Conservation (phyloP, 2,113 vertebrate species). For the Malurus elegans region DNA sequence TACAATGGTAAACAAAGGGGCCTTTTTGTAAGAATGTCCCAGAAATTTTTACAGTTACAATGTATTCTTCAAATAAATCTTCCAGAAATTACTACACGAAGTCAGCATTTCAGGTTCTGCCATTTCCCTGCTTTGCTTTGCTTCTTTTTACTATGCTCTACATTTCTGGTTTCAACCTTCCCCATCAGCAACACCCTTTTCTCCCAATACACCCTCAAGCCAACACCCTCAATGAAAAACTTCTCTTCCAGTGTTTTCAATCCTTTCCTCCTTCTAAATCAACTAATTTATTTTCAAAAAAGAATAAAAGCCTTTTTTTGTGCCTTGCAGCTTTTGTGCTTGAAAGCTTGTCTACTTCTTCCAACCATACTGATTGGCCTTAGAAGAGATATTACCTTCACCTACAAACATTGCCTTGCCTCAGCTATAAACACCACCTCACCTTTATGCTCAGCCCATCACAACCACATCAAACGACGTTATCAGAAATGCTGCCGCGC, state of each 20-base stretch:
- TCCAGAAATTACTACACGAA: not conserved
- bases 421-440: not conserved
- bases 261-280: not conserved
- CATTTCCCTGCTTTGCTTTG: not conserved
- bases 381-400: not conserved
- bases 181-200: not conserved
- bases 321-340: not conserved
- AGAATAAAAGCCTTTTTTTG: not conserved
- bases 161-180: not conserved
- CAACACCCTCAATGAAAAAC: not conserved
- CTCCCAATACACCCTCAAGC: not conserved
- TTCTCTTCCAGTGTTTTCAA: not conserved
- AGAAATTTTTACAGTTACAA: not conserved
- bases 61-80: not conserved
- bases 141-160: not conserved
- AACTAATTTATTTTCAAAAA: not conserved
- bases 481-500: not conserved
- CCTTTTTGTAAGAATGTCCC: not conserved
- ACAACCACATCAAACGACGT: slow-evolving; percentile 25
- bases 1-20: not conserved
- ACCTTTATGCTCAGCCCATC: not conserved
- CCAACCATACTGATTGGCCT: not conserved
- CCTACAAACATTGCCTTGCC: slow-evolving; percentile 12
- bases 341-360: not conserved
- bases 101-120: not conserved